Percentiles rank a stretch among this genome's conserved stretches.
Conservation (phyloP, 1,140 invertebrate genomes). For the Monochamus saltuarius region DNA sequence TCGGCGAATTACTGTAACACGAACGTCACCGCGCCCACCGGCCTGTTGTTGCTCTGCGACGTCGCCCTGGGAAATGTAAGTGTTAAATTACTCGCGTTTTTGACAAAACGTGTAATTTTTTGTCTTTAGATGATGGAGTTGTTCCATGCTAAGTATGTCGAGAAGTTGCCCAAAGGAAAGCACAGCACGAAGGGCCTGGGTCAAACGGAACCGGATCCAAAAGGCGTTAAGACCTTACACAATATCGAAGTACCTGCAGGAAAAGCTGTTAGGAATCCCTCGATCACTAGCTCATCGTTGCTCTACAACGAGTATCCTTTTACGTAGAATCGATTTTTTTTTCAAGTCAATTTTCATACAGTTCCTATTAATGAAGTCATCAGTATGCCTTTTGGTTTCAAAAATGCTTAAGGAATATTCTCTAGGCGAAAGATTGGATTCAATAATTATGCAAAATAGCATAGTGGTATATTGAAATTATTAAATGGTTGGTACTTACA, state of each 20-base stretch:
- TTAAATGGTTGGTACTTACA: too few species aligned
- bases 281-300: constrained; percentile 54
- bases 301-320: constrained; percentile 85
- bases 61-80: constrained; percentile 93
- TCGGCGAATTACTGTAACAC: constrained; percentile 97
- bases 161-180: constrained; percentile 74
- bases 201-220: constrained; percentile 70
- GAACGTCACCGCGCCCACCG: constrained; percentile 66
- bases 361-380: too few species aligned
- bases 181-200: constrained; percentile 82
- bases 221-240: constrained; percentile 43
- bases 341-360: too few species aligned
- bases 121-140: constrained; percentile 66
- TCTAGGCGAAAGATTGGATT: too few species aligned
- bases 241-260: constrained; percentile 80
- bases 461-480: too few species aligned
- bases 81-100: too few species aligned
- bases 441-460: too few species aligned
- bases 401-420: too few species aligned
- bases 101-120: constrained; percentile 3
- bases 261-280: constrained; percentile 50
- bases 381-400: too few species aligned
- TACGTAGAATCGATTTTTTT: constrained; percentile 15
- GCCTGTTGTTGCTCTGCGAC: constrained; percentile 89
- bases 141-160: constrained; percentile 68